Evolutionary conservation across 2,888 invertebrate genomes (phyloP).

Genomic region (Phrixothrix hirtus): DNA sequence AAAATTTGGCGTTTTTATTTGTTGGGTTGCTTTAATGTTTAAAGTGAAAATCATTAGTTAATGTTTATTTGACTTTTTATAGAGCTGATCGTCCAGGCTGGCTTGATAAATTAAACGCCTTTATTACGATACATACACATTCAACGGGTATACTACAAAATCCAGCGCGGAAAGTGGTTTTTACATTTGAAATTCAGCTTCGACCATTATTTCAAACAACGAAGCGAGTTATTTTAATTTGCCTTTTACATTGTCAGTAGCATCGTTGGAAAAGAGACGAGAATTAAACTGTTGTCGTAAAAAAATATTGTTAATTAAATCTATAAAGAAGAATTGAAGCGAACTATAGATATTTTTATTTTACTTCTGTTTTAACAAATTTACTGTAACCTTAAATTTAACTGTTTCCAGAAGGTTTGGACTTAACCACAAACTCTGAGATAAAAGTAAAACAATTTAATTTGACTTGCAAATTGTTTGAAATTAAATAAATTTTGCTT

Average conservation of each 20-base stretch:
- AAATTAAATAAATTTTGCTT: too few species aligned
- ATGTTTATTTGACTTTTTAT: conserved; percentile 16
- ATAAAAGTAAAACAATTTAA: too few species aligned
- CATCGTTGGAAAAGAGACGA: not conserved
- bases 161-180: conserved; percentile 4
- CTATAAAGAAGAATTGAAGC: too few species aligned
- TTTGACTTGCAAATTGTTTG: too few species aligned
- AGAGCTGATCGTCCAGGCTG: conserved; percentile 13
- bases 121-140: conserved; percentile 15
- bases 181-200: conserved; percentile 10
- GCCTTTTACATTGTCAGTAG: conserved; percentile 6
- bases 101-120: conserved; percentile 17
- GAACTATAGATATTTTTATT: too few species aligned
- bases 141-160: conserved; percentile 7
- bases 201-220: conserved; percentile 10
- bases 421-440: too few species aligned
- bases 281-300: conserved; percentile 1
- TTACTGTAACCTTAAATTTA: too few species aligned
- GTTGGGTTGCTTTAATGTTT: conserved; percentile 7
- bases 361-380: too few species aligned
- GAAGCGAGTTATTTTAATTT: conserved; percentile 10
- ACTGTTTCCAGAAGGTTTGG: too few species aligned
- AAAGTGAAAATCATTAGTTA: conserved; percentile 19
- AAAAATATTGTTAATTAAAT: not conserved
- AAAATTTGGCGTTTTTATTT: conserved; percentile 14